These are phyloP conservation scores for Halichoerus grypus DNA, from an alignment of 2,113 vertebrate genomes.

Conservation along the genomic window DNA sequence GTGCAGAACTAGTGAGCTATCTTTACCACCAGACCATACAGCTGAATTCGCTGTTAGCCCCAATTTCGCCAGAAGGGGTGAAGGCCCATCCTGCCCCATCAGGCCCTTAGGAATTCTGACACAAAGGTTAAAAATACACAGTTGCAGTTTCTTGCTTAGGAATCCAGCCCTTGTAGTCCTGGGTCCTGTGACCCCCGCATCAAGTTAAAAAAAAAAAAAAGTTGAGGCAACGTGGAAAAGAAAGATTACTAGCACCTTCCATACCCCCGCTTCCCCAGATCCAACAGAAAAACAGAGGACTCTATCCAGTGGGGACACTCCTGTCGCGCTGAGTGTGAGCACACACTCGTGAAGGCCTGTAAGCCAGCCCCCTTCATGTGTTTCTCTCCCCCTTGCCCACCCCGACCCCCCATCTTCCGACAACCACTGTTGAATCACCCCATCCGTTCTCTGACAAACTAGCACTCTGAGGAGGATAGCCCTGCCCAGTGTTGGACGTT, in stretches of 20 bases:
- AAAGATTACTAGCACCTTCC: background rate
- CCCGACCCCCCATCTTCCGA: background rate
- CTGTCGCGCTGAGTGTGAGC: background rate
- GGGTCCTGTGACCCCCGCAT: background rate
- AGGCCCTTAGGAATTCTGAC: background rate
- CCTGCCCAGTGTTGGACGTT: background rate
- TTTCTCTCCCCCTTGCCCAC: background rate
- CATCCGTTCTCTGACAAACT: background rate
- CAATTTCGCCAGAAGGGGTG: background rate
- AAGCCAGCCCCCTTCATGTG: background rate
- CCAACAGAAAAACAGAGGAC: background rate
- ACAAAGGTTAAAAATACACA: constrained; percentile 2
- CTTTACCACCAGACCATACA: background rate
- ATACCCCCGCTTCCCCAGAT: background rate
- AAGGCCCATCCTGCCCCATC: background rate
- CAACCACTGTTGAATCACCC: background rate
- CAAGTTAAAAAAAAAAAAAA: background rate
- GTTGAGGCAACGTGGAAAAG: background rate
- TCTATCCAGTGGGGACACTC: background rate
- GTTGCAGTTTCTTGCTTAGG: background rate
- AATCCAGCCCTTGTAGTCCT: background rate
- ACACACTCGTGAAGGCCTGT: background rate
- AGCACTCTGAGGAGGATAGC: background rate
- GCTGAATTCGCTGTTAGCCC: background rate
- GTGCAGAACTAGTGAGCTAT: background rate